Base-by-base conservation (phyloP, 2,888 invertebrate genomes). In the Isotomurus palustris region DNA sequence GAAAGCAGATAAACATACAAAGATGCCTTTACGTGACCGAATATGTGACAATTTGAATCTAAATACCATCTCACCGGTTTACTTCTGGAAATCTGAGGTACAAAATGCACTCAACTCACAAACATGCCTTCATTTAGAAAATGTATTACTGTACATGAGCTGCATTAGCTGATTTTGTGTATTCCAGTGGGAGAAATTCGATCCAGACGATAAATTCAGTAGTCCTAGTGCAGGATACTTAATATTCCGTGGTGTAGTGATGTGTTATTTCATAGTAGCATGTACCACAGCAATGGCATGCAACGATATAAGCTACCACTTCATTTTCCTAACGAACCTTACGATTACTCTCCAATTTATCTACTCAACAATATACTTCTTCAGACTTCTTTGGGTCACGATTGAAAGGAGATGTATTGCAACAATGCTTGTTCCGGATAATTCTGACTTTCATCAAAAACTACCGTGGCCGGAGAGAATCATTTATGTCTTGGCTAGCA, bases 51-150 rank as follows among this genome's bases (percentile, higher is more conserved):
- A 65, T 28, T 62, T 65, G 32, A 53, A 58, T 24, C 41, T 65
- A 3, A 58, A 62, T 40, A 22, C 56, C 2, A 47, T 58, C 12
- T 29, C 50, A 1, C 48, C 49, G 19, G 60, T 60, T n/a, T 62
- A 60, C 44, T 65, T 65, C 56, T 60, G 65, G 62, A 65, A 65
- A 58, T 62, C 62, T 27, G 65, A 65, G 65, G 65, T 65, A 55
- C 21, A 24, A 22, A 14, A 22, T 6, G 10, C 40, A 8, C 21
- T 22, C 3, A 43, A 22, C 4, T 5, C 6, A 4, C 21, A 43
- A 24, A 8, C 24, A 22, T 35, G 24, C 2, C 14, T 14, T 17
- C n/a, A 28, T 12, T n/a, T n/a, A n/a, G n/a, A 29, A 5, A 29
- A 17, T 12, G 14, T 14, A 8, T 22, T 19, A 21, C 32, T 22